A percentile compares a stretch with the other conserved stretches of the same genome.
Conservation (phyloP, 2,888 invertebrate genomes). For the Phortica magna region DNA sequence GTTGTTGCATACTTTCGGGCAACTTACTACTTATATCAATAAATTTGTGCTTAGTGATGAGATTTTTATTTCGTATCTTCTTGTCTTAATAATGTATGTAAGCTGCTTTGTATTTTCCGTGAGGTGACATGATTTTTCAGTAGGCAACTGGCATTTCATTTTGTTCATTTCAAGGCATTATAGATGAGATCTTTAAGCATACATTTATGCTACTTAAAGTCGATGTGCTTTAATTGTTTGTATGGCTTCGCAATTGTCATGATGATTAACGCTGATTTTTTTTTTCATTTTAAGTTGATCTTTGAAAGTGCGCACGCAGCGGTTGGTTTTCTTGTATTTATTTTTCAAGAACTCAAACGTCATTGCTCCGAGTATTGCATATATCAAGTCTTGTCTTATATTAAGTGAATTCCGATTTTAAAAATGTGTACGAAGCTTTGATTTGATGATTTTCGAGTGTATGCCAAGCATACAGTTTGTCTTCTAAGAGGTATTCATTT, state of each 20-base stretch:
- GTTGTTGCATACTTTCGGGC: conserved; percentile 28
- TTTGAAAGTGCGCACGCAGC: neutral
- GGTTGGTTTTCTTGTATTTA: neutral
- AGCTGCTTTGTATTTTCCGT: neutral
- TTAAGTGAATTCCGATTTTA: too few relatives aligned
- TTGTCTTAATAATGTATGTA: neutral
- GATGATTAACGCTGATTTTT: neutral
- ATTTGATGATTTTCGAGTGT: neutral
- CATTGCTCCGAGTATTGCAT: too few relatives aligned
- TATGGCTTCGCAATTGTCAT: neutral
- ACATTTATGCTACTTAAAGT: neutral
- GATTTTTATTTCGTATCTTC: neutral
- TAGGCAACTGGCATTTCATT: neutral
- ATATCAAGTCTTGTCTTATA: too few relatives aligned
- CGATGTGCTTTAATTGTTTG: neutral
- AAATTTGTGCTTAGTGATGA: conserved; percentile 1
- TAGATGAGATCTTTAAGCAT: neutral
- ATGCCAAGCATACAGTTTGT: conserved; percentile 11
- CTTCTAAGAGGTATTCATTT: conserved; percentile 6
- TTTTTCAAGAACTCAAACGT: too few relatives aligned
- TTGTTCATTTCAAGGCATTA: neutral
- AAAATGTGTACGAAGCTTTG: neutral
- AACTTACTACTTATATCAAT: neutral
- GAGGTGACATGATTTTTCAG: neutral
- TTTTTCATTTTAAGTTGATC: too few relatives aligned